Evolutionary conservation across 92 coral and sea anemone genomes (phyloP), one percentile per base, ranked within the genome.

Genomic region (Parazoanthus darwini): DNA sequence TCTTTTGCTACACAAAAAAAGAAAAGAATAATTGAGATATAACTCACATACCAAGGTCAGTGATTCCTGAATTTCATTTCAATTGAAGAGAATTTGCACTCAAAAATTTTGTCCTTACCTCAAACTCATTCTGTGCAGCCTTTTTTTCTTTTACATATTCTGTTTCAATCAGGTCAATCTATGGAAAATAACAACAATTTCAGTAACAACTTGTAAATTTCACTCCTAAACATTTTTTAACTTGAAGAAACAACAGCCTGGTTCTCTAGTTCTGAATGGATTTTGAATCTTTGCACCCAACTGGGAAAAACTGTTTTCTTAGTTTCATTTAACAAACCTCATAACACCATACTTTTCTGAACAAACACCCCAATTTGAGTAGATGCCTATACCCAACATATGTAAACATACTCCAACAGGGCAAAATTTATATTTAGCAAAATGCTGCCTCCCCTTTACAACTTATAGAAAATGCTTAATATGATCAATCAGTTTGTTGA

Each of bases 61-160:
- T 5, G 50, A 44, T 44, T 44, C 8, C 33, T 44, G 6, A 44
- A 44, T 44, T 44, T 44, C 50, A 44, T 44, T 44, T 44, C 50
- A 44, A 9, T 44, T 29, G 59, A 54, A 54, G 18, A 11, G 18
- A 36, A 2, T 42, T 23, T 33, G 44, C 36, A 11, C 22, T 20
- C 22, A 70, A 68, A 29, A 68, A 29, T 43, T 44, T 23, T 39
- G 0, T 48, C 8, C 78, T 58, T 65, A 95, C 98, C 90, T 97
- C 97, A 90, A 82, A 97, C 85, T 97, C 99, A 75, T 93, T 93
- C 72, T 95, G 98, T 44, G 98, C 96, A 20, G 98, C 94, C 85
- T 86, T 88, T 83, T 97, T 96, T 85, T 97, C 99, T 46, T 94
- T 92, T 65, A 95, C 85, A 74, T 96, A 96, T 82, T 94, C 99